These are phyloP conservation scores for Calidris pygmaea DNA, from an alignment of 2,113 vertebrate genomes.

Conservation along the genomic window DNA sequence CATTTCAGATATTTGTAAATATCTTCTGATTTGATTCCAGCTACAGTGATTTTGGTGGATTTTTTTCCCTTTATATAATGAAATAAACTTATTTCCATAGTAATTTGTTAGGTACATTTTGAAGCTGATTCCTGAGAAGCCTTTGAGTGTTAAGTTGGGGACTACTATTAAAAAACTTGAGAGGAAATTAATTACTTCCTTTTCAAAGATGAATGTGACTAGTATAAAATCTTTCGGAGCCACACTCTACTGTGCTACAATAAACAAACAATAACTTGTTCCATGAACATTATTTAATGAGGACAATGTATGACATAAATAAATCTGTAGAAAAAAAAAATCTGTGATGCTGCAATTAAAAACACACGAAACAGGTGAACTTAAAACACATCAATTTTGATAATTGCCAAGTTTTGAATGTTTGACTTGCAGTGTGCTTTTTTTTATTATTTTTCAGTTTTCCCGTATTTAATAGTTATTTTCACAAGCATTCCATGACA, in stretches of 20 bases:
- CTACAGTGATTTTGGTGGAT: too few relatives aligned
- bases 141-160: not conserved
- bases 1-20: not conserved
- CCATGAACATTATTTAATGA: not conserved
- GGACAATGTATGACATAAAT: not conserved
- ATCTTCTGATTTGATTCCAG: not conserved
- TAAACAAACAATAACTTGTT: not conserved
- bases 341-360: not conserved
- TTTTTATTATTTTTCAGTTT: not conserved
- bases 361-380: not conserved
- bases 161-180: not conserved
- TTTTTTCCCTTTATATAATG: not conserved
- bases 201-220: not conserved
- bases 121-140: not conserved
- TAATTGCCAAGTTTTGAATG: not conserved
- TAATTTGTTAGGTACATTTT: not conserved
- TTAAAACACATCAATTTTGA: not conserved
- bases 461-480: not conserved
- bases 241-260: not conserved
- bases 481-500: not conserved
- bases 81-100: not conserved
- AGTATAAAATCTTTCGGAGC: not conserved
- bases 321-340: not conserved
- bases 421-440: not conserved
- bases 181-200: not conserved